Evolutionary conservation across 2,888 invertebrate genomes (phyloP), one percentile per base, ranked within the genome.

Genomic region (Loripinus fragilis): DNA sequence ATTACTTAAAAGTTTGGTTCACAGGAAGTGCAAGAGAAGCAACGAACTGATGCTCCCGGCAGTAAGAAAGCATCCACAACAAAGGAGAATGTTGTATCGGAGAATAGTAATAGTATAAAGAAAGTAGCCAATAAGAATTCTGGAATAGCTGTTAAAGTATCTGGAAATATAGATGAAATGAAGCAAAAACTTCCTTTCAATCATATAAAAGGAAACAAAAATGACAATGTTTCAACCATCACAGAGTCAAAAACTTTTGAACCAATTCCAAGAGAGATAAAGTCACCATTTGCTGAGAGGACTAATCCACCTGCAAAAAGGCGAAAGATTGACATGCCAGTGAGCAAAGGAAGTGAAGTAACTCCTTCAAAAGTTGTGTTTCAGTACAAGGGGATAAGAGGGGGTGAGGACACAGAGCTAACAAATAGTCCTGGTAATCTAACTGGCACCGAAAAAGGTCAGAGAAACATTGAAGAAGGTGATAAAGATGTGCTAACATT

Each of bases 1-100:
- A 73, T 87, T 10, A 76, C 80, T 60, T 65, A 73, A 48, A 69
- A 80, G 12, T 87, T 87, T 80, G 76, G 75, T 52, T 71, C 50
- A 8, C 12, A 48, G 8, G 41, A 38, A 38, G 12, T 15, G 45
- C 8, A 45, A 20, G 7, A 45, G n/a, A 45, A 45, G 15, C 45
- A 45, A 20, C 10, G 20, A 45, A 17, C 15, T 41, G n/a, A n/a
- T n/a, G n/a, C 38, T 38, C 5, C 38, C 5, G 38, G 38, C 38
- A 38, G 38, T 38, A 5, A 5, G 12, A 38, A 38, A 38, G 12
- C 38, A 38, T 38, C 12, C 7, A 38, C 38, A 8, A 38, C 38
- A 38, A 12, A 38, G 7, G 7, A 38, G 38, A 38, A 5, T 38
- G 38, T 38, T 38, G 38, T n/a, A n/a, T n/a, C n/a, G n/a, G n/a